Evolutionary conservation across 64 coral and sea anemone species (phyloP).

Genomic region (Montipora foliosa): DNA sequence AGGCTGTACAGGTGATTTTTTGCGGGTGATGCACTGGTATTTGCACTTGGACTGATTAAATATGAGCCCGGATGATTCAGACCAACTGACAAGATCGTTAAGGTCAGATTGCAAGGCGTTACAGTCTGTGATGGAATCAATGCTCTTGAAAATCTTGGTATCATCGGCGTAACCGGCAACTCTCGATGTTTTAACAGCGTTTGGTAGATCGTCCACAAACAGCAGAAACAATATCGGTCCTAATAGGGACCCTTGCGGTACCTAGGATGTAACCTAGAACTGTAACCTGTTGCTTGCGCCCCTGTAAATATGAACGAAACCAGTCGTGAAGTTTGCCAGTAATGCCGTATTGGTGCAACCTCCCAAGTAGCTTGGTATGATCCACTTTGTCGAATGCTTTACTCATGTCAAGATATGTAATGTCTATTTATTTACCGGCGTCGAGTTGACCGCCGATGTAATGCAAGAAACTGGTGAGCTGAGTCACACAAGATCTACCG

Average conservation of each 20-base stretch:
- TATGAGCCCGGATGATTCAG: slow-evolving; percentile 32
- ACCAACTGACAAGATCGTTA: slow-evolving; percentile 24
- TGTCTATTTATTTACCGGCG: too few species aligned
- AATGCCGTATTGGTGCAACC: not conserved
- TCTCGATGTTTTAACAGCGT: slow-evolving; percentile 48
- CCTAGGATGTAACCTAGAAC: slow-evolving; percentile 64
- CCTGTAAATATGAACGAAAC: slow-evolving; percentile 53
- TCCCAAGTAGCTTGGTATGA: too few species aligned
- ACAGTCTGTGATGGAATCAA: slow-evolving; percentile 35
- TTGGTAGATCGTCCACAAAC: slow-evolving; percentile 41
- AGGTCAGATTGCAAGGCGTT: slow-evolving; percentile 32
- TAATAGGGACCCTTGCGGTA: slow-evolving; percentile 50
- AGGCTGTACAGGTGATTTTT: slow-evolving; percentile 31
- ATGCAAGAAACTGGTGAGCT: too few species aligned
- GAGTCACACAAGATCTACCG: too few species aligned
- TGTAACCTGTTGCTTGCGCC: slow-evolving; percentile 50
- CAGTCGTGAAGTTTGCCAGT: slow-evolving; percentile 49
- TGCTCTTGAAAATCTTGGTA: slow-evolving; percentile 38
- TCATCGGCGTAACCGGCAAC: slow-evolving; percentile 62
- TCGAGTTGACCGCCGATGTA: too few species aligned
- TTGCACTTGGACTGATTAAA: slow-evolving; percentile 72
- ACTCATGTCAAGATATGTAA: too few species aligned
- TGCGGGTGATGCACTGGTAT: slow-evolving; percentile 64
- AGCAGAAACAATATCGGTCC: slow-evolving; percentile 31
- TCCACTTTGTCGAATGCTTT: too few species aligned